Evolutionary conservation across 2,888 invertebrate genomes (phyloP), one percentile per base, ranked within the genome.

Genomic region (Eurois occulta): DNA sequence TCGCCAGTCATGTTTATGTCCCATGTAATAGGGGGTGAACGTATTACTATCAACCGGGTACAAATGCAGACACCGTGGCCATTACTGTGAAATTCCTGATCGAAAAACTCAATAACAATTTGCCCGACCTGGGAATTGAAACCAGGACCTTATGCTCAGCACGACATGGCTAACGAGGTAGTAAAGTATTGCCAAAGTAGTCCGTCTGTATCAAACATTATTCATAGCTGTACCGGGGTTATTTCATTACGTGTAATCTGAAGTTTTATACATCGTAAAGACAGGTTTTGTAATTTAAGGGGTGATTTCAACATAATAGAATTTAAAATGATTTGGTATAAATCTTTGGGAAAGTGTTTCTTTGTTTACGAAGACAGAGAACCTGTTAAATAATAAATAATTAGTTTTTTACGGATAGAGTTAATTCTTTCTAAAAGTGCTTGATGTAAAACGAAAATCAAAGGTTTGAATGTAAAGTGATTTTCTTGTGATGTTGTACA

Each of bases 211-310:
- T 0, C 18, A 73, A 67, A 77, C 64, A 77, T 78, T 73, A 82
- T 82, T 80, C 58, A 73, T 68, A 52, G 75, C 52, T 32, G 75
- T 70, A 68, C 73, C 28, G n/a, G 41, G 58, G 32, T 64, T 74
- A 70, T 87, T 87, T 82, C 76, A 87, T 87, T 84, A 79, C 68
- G n/a, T 82, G 70, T 87, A 83, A 86, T 86, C 79, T 77, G 18
- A 77, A 80, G 74, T 83, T 85, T 85, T 87, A 85, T 85, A 78
- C 64, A 78, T 76, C 78, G 64, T 86, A 81, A 87, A 87, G 80
- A 69, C 84, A 77, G 82, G 60, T 86, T 81, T 76, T n/a, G 69
- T 87, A 71, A 87, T 80, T 86, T 84, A 78, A 85, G 46, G 28
- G 32, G 73, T 72, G 67, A 74, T 79, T 78, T 69, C 38, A 79